Base-by-base conservation (phyloP, 2,888 invertebrate species). In the Tinea trinotella region DNA sequence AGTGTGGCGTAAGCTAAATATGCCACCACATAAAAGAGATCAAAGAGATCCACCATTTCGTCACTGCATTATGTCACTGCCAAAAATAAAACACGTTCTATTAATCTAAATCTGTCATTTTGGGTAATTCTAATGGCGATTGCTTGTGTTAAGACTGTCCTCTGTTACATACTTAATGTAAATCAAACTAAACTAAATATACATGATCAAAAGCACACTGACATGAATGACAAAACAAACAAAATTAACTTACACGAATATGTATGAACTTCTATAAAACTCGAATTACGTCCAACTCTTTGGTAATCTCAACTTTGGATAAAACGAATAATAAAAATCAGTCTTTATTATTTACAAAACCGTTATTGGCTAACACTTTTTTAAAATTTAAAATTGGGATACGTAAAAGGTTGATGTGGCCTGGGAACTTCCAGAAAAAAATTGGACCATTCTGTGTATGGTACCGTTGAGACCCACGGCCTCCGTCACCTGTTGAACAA, bases 381-480 rank as follows among this genome's bases (percentile, higher is more conserved):
- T 12, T 24, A 7, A 24, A 24, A 22, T 7, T 86, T 83, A 88
- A 76, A 86, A 88, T 74, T 88, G 87, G 71, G 88, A 88, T 73
- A 89, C 88, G 81, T 89, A 89, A 88, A 89, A 89, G 76, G 88
- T 88, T 71, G 89, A 88, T 59, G 87, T 87, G 84, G 88, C 88
- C 77, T 88, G 86, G 71, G 88, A 77, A 68, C 87, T 86, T 81
- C 88, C 88, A 70, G 88, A 88, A 88, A 89, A 88, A 87, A 88
- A 88, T 68, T 88, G 88, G 74, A 88, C 88, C 87, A 89, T 83
- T 82, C 88, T 85, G 84, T 88, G 87, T 73, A 88, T 87, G 79
- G 87, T 88, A 78, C 88, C 87, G 87, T 88, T 87, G 78, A 84
- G 87, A 78, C 87, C 86, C 77, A 88, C 86, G 75, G 87, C 82